Evolutionary conservation across 2,113 vertebrate species (phyloP).

Genomic region (Rhipidura dahli): DNA sequence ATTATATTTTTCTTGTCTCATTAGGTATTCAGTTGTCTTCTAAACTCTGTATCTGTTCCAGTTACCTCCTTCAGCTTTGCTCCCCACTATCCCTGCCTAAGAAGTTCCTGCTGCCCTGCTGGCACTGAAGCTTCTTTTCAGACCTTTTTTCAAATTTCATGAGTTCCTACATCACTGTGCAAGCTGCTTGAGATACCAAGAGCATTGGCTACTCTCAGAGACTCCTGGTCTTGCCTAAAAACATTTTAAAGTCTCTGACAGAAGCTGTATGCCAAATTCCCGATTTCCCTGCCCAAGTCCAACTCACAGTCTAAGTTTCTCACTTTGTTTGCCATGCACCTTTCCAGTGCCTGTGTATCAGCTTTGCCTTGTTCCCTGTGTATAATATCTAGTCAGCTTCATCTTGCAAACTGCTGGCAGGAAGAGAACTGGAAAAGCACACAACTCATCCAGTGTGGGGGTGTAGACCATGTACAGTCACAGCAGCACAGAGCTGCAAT

Average conservation of each 20-base stretch:
- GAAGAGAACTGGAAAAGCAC: not conserved
- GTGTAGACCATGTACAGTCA: not conserved
- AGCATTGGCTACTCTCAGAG: not conserved
- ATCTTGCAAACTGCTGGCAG: not conserved
- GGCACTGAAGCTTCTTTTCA: not conserved
- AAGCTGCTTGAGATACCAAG: not conserved
- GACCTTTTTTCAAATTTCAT: not conserved
- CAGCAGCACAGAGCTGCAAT: not conserved
- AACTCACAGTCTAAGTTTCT: not conserved
- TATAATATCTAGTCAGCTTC: not conserved
- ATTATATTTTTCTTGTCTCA: not conserved
- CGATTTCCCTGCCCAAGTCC: not conserved
- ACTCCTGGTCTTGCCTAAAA: not conserved
- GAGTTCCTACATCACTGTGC: not conserved
- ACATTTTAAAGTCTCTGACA: not conserved
- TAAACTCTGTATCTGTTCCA: not conserved
- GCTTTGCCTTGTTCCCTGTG: not conserved
- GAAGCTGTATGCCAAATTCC: not conserved
- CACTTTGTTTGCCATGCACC: not conserved
- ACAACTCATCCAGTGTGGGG: not conserved
- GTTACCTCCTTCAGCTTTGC: not conserved
- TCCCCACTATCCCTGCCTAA: not conserved
- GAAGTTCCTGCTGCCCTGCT: not conserved
- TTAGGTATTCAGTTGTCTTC: not conserved
- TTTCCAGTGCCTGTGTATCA: not conserved